These are phyloP conservation scores for Etia nguti DNA, from an alignment of 2,113 vertebrate genomes.

Conservation along the genomic window DNA sequence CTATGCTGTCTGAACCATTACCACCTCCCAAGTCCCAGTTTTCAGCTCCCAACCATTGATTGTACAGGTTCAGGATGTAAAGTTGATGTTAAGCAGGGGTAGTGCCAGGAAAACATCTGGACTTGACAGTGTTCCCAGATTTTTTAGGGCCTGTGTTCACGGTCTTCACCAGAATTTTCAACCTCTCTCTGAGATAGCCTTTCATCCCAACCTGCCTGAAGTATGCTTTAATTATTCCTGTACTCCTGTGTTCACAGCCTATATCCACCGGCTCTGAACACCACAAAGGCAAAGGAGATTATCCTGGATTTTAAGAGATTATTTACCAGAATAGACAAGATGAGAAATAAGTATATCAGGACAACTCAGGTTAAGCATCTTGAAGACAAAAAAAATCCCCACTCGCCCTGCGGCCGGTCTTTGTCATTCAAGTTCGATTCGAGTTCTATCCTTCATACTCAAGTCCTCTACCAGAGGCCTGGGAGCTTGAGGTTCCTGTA, in stretches of 20 bases:
- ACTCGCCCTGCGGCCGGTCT: no score
- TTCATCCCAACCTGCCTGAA: not conserved
- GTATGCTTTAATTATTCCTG: not conserved
- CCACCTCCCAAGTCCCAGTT: not conserved
- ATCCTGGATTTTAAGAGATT: not conserved
- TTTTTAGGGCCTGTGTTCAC: not conserved
- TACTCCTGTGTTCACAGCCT: not conserved
- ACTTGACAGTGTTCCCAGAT: not conserved
- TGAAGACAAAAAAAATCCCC: not conserved
- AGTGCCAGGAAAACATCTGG: not conserved
- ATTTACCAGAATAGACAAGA: not conserved
- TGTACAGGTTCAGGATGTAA: not conserved
- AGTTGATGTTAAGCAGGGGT: not conserved
- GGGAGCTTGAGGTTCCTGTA: no score
- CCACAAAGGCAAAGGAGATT: not conserved
- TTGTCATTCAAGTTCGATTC: no score
- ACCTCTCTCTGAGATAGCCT: not conserved
- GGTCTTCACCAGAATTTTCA: not conserved
- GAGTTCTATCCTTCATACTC: no score
- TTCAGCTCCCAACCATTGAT: not conserved
- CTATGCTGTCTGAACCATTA: not conserved
- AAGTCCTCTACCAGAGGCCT: no score
- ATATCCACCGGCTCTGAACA: not conserved
- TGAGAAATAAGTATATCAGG: no score
- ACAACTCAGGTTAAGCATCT: no score